A percentile compares a stretch with the other conserved stretches of the same genome.
phyloP scores from a whole-genome alignment of 2,888 invertebrate genomes.

The Xylocampa areola region DNA sequence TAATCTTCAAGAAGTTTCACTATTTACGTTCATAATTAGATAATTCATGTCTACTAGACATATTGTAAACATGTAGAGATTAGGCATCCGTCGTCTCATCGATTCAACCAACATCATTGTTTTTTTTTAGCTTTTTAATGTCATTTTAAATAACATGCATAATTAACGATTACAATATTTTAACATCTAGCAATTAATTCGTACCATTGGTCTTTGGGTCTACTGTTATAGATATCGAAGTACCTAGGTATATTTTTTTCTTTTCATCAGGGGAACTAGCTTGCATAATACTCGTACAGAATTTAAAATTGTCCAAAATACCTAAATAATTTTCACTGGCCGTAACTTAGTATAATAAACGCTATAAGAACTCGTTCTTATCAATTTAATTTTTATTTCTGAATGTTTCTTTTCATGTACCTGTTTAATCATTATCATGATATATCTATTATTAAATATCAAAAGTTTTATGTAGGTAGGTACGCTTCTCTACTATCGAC shows the following conservation, averaged over 20 bases:
- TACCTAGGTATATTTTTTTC: conserved; percentile 32
- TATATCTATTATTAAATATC: too few species aligned
- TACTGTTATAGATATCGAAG: conserved; percentile 42
- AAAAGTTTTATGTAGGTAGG: conserved; percentile 2
- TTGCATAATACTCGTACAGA: conserved; percentile 29
- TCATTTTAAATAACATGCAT: conserved; percentile 51
- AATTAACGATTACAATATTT: conserved; percentile 58
- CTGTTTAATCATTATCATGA: too few species aligned
- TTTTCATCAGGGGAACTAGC: conserved; percentile 10
- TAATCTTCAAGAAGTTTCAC: too few species aligned
- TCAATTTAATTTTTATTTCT: conserved; percentile 12
- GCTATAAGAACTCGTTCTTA: conserved; percentile 43
- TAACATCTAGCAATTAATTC: conserved; percentile 57
- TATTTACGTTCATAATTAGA: conserved; percentile 9
- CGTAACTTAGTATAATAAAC: conserved; percentile 22
- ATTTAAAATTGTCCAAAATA: conserved; percentile 21
- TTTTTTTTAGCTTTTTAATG: conserved; percentile 32
- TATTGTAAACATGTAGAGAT: background rate
- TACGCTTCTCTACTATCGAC: background rate
- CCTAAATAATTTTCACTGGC: conserved; percentile 31
- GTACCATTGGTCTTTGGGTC: conserved; percentile 61
- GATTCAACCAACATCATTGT: conserved; percentile 3
- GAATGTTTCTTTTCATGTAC: conserved; percentile 20
- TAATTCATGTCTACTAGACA: conserved; percentile 2
- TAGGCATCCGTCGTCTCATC: conserved; percentile 13